A percentile compares a stretch with the other conserved stretches of the same genome.
Evolutionary conservation across 2,797 vertebrate genomes (phyloP).

Genomic region (Avahi laniger): DNA sequence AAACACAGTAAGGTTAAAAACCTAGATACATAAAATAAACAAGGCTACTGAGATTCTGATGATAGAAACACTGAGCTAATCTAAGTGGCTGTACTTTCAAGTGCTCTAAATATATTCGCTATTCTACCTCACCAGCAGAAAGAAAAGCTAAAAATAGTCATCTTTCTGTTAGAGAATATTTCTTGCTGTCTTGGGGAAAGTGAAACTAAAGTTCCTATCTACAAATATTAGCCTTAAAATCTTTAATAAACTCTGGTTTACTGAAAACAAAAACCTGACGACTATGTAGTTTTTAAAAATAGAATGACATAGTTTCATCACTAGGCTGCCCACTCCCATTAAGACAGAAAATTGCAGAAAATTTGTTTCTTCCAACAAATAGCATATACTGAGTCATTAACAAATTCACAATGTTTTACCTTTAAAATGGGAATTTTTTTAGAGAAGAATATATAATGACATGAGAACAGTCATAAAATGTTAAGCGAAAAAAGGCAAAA

Average conservation of each 20-base stretch:
- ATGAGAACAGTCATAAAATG: conserved; percentile 13
- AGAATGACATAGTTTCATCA: neutral
- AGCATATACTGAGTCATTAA: neutral
- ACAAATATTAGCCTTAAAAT: conserved; percentile 49
- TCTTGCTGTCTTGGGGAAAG: conserved; percentile 57
- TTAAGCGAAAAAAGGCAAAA: conserved; percentile 9
- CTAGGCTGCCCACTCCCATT: neutral
- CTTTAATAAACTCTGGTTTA: conserved; percentile 49
- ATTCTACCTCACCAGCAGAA: conserved; percentile 67
- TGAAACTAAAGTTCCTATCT: conserved; percentile 53
- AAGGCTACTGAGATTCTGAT: conserved; percentile 58
- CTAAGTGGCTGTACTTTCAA: conserved; percentile 64
- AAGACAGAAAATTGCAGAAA: conserved; percentile 18
- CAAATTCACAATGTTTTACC: neutral
- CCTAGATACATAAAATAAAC: conserved; percentile 66
- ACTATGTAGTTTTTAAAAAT: neutral
- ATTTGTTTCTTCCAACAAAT: conserved; percentile 26
- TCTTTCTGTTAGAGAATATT: conserved; percentile 70
- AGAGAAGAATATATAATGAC: conserved; percentile 32
- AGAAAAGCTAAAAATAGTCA: conserved; percentile 75
- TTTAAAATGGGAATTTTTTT: neutral
- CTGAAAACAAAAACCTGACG: conserved; percentile 37
- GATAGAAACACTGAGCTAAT: conserved; percentile 69
- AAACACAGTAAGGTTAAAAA: conserved; percentile 41
- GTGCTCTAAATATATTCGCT: conserved; percentile 76